phyloP scores from a whole-genome alignment of 2,888 invertebrate species.

The Nomada ruficornis region DNA sequence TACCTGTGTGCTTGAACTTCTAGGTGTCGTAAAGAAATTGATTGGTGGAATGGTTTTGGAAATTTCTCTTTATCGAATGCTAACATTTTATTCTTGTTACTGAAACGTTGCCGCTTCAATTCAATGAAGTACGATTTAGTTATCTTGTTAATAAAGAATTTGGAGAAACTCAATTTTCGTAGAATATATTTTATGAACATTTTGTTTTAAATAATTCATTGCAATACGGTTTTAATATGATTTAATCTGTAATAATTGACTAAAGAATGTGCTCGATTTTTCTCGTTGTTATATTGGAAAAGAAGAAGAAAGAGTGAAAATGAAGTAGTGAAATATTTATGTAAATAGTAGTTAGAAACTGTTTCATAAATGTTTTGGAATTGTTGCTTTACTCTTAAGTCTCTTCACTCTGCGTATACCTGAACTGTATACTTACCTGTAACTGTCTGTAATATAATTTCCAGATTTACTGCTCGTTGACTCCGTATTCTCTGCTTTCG shows the following conservation, averaged over 20 bases:
- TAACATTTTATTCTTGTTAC: not conserved
- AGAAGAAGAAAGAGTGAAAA: not conserved
- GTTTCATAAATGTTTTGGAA: slow-evolving; percentile 27
- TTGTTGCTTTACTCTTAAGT: slow-evolving; percentile 23
- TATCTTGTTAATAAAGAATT: too few species aligned
- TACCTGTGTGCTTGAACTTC: too few species aligned
- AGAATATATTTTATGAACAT: too few species aligned
- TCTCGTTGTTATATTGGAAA: not conserved
- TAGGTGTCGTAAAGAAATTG: too few species aligned
- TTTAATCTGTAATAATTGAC: not conserved
- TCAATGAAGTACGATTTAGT: too few species aligned
- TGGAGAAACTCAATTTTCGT: too few species aligned
- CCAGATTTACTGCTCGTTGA: slow-evolving; percentile 26
- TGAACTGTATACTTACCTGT: slow-evolving; percentile 13
- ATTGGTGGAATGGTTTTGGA: not conserved
- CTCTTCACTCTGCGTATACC: slow-evolving; percentile 29
- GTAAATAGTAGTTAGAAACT: slow-evolving; percentile 52
- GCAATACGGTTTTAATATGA: not conserved
- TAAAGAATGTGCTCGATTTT: not conserved
- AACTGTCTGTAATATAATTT: slow-evolving; percentile 46
- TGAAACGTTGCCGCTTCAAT: too few species aligned
- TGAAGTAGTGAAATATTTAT: slow-evolving; percentile 10
- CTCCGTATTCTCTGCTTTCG: slow-evolving; percentile 17
- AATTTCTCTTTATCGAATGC: not conserved
- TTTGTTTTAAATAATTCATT: too few species aligned